These are phyloP conservation scores for Indicator indicator DNA, from an alignment of 2,113 vertebrate genomes.

Conservation along the genomic window DNA sequence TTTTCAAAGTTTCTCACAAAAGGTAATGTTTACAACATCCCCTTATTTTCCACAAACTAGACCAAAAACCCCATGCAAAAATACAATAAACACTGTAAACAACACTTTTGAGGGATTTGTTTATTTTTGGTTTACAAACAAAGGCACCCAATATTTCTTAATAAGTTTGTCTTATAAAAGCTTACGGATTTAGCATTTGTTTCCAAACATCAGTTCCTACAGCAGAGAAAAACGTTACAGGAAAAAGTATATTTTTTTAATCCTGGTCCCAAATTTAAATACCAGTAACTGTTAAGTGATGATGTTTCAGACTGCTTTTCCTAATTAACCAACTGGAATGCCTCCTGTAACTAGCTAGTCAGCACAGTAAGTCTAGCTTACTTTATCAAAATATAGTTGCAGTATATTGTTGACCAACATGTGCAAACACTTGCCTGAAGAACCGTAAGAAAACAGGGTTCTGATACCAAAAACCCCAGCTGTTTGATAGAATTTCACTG, in stretches of 20 bases:
- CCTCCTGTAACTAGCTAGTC: conserved; percentile 3
- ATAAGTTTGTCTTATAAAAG: conserved; percentile 75
- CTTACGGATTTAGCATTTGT: conserved; percentile 71
- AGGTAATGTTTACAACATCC: background rate
- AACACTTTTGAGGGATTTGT: conserved; percentile 74
- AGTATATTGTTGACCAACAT: conserved; percentile 17
- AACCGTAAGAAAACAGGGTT: conserved; percentile 2
- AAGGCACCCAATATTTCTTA: conserved; percentile 88
- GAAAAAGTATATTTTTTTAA: conserved; percentile 20
- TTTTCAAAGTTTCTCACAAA: background rate
- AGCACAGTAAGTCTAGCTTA: conserved; percentile 4
- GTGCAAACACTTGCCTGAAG: conserved; percentile 22
- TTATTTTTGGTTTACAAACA: conserved; percentile 93
- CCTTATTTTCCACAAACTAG: background rate
- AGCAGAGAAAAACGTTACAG: conserved; percentile 50
- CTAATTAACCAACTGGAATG: conserved; percentile 11
- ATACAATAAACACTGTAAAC: conserved; percentile 57
- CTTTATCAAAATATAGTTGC: background rate
- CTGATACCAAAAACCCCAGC: background rate
- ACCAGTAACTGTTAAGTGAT: conserved; percentile 39
- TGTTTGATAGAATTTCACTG: conserved; percentile 32
- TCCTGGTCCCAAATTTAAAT: conserved; percentile 60
- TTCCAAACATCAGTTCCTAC: conserved; percentile 61
- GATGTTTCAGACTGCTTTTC: conserved; percentile 15
- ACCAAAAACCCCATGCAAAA: background rate